Evolutionary conservation across 2,888 invertebrate species (phyloP).

Genomic region (Archaeoteleia sp.): DNA sequence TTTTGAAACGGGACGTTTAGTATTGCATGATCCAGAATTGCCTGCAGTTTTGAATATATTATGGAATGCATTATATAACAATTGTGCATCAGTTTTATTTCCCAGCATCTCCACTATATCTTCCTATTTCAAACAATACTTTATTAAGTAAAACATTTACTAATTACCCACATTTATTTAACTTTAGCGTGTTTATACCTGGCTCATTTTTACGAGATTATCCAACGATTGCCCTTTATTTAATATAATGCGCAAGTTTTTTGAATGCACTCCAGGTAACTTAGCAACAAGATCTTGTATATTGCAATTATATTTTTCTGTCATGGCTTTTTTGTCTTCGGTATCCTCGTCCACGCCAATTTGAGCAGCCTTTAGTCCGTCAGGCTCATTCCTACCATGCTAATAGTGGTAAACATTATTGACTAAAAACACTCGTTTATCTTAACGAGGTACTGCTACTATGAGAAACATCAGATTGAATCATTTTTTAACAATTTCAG

Average conservation of each 20-base stretch:
- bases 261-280: conserved; percentile 91
- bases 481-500: too few relatives aligned
- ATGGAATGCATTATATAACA: conserved; percentile 84
- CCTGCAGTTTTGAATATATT: conserved; percentile 79
- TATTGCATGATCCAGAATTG: conserved; percentile 48
- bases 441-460: neutral
- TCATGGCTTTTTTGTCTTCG: conserved; percentile 74
- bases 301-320: conserved; percentile 82
- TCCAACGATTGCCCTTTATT: conserved; percentile 83
- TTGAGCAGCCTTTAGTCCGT: conserved; percentile 82
- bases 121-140: conserved; percentile 75
- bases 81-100: conserved; percentile 82
- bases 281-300: conserved; percentile 89
- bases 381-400: conserved; percentile 89
- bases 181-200: conserved; percentile 73
- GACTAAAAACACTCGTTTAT: conserved; percentile 1
- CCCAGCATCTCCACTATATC: conserved; percentile 84
- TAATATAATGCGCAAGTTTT: conserved; percentile 87
- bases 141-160: conserved; percentile 5
- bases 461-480: too few relatives aligned
- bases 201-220: conserved; percentile 78
- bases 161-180: neutral
- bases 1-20: conserved; percentile 57
- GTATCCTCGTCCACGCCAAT: conserved; percentile 81
- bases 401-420: too few relatives aligned